These are phyloP conservation scores for Polymixis flavicincta DNA, from an alignment of 2,888 invertebrate species.

Conservation along the genomic window DNA sequence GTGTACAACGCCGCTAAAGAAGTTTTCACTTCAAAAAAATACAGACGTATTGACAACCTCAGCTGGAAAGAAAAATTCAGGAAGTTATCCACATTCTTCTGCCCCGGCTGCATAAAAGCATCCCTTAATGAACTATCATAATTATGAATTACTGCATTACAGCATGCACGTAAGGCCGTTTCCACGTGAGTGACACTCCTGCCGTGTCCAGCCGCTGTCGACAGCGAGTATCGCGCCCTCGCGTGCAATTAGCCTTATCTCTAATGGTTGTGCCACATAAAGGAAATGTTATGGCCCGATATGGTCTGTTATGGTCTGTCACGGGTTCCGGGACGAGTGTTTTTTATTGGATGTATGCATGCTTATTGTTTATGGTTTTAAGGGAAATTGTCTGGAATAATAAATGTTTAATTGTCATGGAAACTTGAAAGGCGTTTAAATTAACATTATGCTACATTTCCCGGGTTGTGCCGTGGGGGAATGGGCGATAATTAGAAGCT, in stretches of 20 bases:
- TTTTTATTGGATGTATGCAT: conserved; percentile 59
- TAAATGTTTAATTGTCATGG: conserved; percentile 53
- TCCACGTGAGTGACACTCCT: conserved; percentile 46
- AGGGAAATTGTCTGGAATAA: conserved; percentile 39
- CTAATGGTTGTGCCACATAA: conserved; percentile 51
- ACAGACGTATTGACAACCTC: too few relatives aligned
- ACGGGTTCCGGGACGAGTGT: conserved; percentile 52
- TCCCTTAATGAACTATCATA: conserved; percentile 32
- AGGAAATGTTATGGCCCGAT: conserved; percentile 55
- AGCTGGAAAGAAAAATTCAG: background rate
- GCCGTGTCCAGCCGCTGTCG: conserved; percentile 58
- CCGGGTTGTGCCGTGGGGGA: background rate
- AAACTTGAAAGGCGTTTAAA: conserved; percentile 37
- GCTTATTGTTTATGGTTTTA: conserved; percentile 58
- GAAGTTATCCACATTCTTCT: background rate
- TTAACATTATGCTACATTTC: conserved; percentile 31
- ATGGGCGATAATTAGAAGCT: background rate
- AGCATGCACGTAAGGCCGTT: conserved; percentile 54
- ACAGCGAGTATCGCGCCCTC: conserved; percentile 61
- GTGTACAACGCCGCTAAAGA: too few relatives aligned
- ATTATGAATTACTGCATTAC: conserved; percentile 56
- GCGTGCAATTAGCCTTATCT: conserved; percentile 65
- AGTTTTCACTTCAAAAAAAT: too few relatives aligned
- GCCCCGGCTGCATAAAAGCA: background rate
- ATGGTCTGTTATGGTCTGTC: conserved; percentile 25